Evolutionary conservation across 2,888 invertebrate species (phyloP), one percentile per base, ranked within the genome.

Genomic region (Thymelicus lineola): DNA sequence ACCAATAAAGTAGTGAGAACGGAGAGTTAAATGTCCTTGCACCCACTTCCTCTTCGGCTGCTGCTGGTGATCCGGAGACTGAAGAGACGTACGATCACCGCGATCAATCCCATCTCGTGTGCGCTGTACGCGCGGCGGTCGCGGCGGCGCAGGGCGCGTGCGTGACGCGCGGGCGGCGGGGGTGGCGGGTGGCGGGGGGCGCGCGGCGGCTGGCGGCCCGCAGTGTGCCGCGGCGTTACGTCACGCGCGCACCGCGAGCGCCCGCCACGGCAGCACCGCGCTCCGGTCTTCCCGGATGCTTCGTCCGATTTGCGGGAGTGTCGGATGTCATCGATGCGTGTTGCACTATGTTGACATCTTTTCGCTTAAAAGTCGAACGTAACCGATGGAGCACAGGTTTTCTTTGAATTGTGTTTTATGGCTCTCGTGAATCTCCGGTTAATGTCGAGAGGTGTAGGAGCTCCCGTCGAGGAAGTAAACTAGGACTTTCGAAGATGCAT

Each of bases 141-240:
- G 28, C 68, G 53, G 71, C 15, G 45, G 57, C 36, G 20, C 15
- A 38, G 38, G 63, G 14, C 35, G 69, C 70, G 67, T 66, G 68
- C 73, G 72, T 48, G 65, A 58, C 64, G 71, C 67, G 71, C 64
- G 71, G 73, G 66, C 10, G 38, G 66, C 66, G 65, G 72, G 64
- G 76, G 66, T 61, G 64, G 74, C 72, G 73, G 71, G 66, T 71
- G 62, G 53, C 58, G 74, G 69, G 67, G 74, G 70, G 69, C 71
- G 71, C 75, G 71, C 71, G 70, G 71, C 74, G 66, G 69, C 70
- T 73, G 73, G 63, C 71, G 73, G 72, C 66, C 67, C 71, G 75
- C 71, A 71, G 71, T 73, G 76, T 77, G 82, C 81, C 79, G 85
- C 86, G 84, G 85, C 79, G 80, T 81, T 80, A 81, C 84, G 84